Conservation (phyloP, 2,888 invertebrate species). For the Latrodectus hesperus region DNA sequence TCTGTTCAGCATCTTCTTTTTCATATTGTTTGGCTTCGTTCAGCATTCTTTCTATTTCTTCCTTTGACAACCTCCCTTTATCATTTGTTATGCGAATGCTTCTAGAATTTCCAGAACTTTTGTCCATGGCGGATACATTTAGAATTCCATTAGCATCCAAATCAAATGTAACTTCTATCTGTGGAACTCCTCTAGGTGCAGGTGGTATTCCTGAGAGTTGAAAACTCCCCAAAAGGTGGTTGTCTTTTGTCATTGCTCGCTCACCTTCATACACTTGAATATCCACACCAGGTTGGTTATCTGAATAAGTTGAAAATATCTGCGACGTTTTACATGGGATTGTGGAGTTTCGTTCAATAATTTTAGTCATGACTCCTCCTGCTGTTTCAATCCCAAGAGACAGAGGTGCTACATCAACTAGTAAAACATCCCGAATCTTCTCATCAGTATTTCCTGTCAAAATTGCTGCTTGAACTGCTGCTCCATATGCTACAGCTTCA, state of each 20-base stretch:
- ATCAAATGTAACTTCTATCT: slow-evolving; percentile 86
- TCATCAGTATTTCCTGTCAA: slow-evolving; percentile 77
- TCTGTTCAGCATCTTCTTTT: slow-evolving; percentile 82
- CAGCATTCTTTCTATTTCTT: slow-evolving; percentile 91
- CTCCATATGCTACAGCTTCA: slow-evolving; percentile 88
- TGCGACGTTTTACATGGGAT: slow-evolving; percentile 85
- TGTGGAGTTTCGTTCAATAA: slow-evolving; percentile 87
- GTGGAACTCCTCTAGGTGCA: slow-evolving; percentile 86
- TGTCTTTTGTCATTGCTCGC: slow-evolving; percentile 91
- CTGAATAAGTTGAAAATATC: slow-evolving; percentile 91
- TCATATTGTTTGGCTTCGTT: slow-evolving; percentile 86
- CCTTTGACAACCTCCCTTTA: slow-evolving; percentile 87
- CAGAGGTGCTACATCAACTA: slow-evolving; percentile 85
- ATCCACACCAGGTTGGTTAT: slow-evolving; percentile 92
- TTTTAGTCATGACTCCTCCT: slow-evolving; percentile 84
- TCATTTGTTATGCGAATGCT: slow-evolving; percentile 91
- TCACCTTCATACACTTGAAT: slow-evolving; percentile 88
- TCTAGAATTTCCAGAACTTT: slow-evolving; percentile 85
- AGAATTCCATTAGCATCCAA: slow-evolving; percentile 91
- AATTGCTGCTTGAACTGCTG: slow-evolving; percentile 84
- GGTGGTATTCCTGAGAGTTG: slow-evolving; percentile 84
- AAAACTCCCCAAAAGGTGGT: slow-evolving; percentile 81
- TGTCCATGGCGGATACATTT: slow-evolving; percentile 78
- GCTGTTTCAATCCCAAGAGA: slow-evolving; percentile 79
- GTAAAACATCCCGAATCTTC: slow-evolving; percentile 84